Base-by-base conservation (phyloP, 2,888 invertebrate genomes). In the Cenopis cana region DNA sequence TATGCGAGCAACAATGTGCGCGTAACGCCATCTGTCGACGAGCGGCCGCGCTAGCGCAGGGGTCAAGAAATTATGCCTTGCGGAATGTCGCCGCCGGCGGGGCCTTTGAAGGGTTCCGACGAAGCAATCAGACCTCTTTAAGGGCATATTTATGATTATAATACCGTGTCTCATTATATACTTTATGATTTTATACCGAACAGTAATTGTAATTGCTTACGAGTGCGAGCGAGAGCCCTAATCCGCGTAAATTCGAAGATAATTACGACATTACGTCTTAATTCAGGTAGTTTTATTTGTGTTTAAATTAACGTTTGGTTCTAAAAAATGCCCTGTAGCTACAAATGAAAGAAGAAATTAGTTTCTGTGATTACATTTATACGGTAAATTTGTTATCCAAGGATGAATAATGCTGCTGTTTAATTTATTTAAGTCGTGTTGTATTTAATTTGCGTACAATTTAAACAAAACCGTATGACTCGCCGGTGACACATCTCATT, bases 71-170 rank as follows among this genome's bases (percentile, higher is more conserved):
- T 88, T 82, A 88, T 89, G 89, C 86, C 75, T 82, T 81, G 80
- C 85, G 83, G 92, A 91, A 93, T 93, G 87, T 82, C 80, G 86
- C 81, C 87, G 85, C 83, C 82, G 81, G 90, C 91, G 91, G 91
- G 81, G 78, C 85, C 93, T 93, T 93, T 93, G 93, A 93, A 86
- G 89, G 83, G 81, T 91, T 89, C 93, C 93, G 89, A 91, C 91
- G 90, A 89, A 89, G 92, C 90, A 93, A 93, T 93, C 93, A 92
- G 89, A 80, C 88, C 91, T 89, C 88, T 88, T 93, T 93, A 92
- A 89, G 85, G 89, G 85, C 89, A 91, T 93, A 93, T 93, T 93
- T 93, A 93, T 89, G 91, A 92, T 93, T 92, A 91, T 93, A 93
- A 93, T 92, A 93, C 91, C 86, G 84, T 85, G 89, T 87, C 89